Evolutionary conservation across 1,140 invertebrate genomes (phyloP), one percentile per base, ranked within the genome.

Genomic region (Spodoptera litura): DNA sequence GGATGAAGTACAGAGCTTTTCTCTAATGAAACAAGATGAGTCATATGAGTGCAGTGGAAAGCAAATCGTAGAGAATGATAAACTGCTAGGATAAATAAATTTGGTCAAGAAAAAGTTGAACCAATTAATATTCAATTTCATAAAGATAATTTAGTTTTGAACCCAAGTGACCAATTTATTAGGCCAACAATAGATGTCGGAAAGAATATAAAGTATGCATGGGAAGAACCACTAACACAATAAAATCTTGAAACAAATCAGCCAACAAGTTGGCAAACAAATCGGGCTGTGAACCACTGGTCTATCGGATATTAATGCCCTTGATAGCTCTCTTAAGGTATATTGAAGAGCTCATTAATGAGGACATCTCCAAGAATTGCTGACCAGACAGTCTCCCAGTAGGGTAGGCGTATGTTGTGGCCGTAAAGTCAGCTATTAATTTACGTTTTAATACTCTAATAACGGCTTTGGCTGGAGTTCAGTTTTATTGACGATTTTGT

Each of bases 341-440:
- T 88, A 86, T 85, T 83, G 87, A 88, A 84, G 81, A 86, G 86
- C 86, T 88, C 89, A 91, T 90, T 91, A 90, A 91, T 89, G 86
- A 85, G 79, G 79, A 84, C 88, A 87, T 91, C 87, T 87, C 87
- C 58, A 78, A 78, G 85, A 86, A 88, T 85, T 78, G 89, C 90
- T 89, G 89, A 90, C 89, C 85, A 82, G 15, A 59, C 49, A 56
- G 31, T 51, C 78, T 64, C 56, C 62, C 78, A 73, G 79, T 64
- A 71, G 64, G 75, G 72, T 84, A 82, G 83, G 74, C 84, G 80
- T 73, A n/a, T 66, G 55, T 62, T 81, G 76, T 70, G 85, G 86
- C 85, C 84, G 82, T 83, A 76, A 80, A 78, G 66, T 27, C n/a
- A 13, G 76, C 81, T 79, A 61, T 78, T 59, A 73, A 81, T 59